These are phyloP conservation scores for Labrus mixtus DNA, from an alignment of 2,113 vertebrate species.

Conservation along the genomic window DNA sequence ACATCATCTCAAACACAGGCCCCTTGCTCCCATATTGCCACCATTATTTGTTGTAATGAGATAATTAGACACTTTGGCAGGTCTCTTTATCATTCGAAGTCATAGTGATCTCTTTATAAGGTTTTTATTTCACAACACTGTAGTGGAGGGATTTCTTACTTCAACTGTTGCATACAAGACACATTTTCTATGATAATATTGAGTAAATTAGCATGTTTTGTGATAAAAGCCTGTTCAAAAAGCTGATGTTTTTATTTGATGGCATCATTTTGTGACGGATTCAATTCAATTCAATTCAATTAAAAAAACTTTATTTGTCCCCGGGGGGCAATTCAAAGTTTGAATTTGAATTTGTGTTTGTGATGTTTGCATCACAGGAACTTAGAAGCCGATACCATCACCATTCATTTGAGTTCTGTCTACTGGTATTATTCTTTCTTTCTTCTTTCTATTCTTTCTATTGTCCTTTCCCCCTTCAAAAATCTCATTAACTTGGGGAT, in stretches of 20 bases:
- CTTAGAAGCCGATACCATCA: conserved; percentile 19
- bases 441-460: conserved; percentile 26
- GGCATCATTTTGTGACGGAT: neutral
- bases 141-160: neutral
- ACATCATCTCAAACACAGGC: conserved; percentile 17
- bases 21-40: conserved; percentile 1
- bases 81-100: neutral
- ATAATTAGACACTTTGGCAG: conserved; percentile 31
- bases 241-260: neutral
- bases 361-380: neutral
- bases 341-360: too few species aligned
- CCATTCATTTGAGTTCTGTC: conserved; percentile 12
- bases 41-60: conserved; percentile 7
- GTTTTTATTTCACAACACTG: neutral
- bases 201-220: neutral
- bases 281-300: too few species aligned
- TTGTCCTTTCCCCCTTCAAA: conserved; percentile 43
- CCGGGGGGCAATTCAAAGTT: too few species aligned
- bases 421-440: neutral
- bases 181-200: too few species aligned
- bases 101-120: neutral
- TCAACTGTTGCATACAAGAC: neutral
- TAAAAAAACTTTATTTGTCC: too few species aligned
- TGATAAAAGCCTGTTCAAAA: neutral
- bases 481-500: conserved; percentile 70